Base-by-base conservation (phyloP, 1,140 invertebrate species). In the Eupeodes corollae region DNA sequence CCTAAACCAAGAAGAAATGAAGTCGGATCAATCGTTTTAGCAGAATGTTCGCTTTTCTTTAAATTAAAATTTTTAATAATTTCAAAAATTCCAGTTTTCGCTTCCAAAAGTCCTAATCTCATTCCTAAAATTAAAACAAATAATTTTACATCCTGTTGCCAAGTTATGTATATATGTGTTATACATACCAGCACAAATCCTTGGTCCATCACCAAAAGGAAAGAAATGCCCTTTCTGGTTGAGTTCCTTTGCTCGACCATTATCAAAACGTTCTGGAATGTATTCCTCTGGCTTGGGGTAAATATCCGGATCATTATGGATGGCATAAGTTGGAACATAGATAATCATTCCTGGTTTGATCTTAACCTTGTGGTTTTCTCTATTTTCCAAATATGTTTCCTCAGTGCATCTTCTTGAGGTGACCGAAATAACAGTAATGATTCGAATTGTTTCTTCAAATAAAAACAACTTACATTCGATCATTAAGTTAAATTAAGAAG, bases 271-370 rank as follows among this genome's bases (percentile, higher is more conserved):
- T 39, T 87, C 82, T 0, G 89, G 89, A 56, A 80, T 75, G 59
- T 83, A 92, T 9, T 59, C 60, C 6, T 80, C 70, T 0, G 88
- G 83, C 35, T 88, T 70, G 13, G 78, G 73, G 53, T 79, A 91
- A 53, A 79, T 75, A 38, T 78, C 58, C 1, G 75, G 68, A 61
- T 89, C 81, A 13, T 70, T 70, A 45, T 83, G 80, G 5, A 80
- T 54, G 1, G 73, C 73, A 49, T 72, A 68, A n/a, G 76, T 60
- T 0, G 80, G 74, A 38, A 83, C 67, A 47, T 72, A 70, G 2
- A 81, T 52, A 2, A 73, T 73, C 6, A 74, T 68, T 16, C 72
- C 75, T 43, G 74, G 73, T 37, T 63, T 54, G 9, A 67, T 54
- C 8, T 52, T 14, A 1, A 64, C 3, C 0, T 2, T 44, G 15